Base-by-base conservation (phyloP, 2,113 vertebrate genomes). In the Brachionichthys hirsutus region DNA sequence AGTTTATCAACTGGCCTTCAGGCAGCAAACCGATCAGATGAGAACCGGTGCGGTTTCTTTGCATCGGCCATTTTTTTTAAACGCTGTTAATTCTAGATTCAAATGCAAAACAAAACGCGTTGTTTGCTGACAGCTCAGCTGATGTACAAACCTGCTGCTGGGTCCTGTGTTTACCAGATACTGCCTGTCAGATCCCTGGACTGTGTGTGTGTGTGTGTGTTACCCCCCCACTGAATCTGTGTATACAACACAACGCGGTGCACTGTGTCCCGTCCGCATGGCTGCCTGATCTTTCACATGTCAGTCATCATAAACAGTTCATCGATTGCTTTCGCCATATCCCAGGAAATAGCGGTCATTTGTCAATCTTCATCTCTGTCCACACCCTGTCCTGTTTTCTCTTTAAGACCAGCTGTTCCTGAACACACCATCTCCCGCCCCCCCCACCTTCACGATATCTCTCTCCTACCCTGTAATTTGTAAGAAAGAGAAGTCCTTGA, bases 361-460 rank as follows among this genome's bases (percentile, higher is more conserved):
- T 18, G 18, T 60, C 43, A 70, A 55, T 20, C 61, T 62, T 51
- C 40, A 55, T 30, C 45, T 24, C n/a, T 19, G 15, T 50, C 14
- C 4, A 13, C 47, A n/a, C 48, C 2, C 8, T 15, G 8, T n/a
- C 17, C 22, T 43, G 36, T 70, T 71, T 79, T 74, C 55, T 70
- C 68, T 77, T 67, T 43, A 40, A 69, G 46, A 79, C 56, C 87
- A 89, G 87, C 87, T 92, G 90, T 90, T 87, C 53, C 43, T 57
- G 62, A 80, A 85, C 87, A 90, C 89, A 81, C 60, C 51, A 55
- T 55, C 61, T 48, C 34, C 15, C 71, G 52, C 36, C 71, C 56
- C 57, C 30, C 48, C 41, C 57, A 40, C 18, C 24, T 43, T 52
- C 70, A 15, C 47, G 35, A 68, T 74, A 64, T 56, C 12, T 47